Percentiles rank a stretch among this genome's conserved stretches.
Conservation (phyloP, 2,797 vertebrate species). For the Aselliscus stoliczkanus region DNA sequence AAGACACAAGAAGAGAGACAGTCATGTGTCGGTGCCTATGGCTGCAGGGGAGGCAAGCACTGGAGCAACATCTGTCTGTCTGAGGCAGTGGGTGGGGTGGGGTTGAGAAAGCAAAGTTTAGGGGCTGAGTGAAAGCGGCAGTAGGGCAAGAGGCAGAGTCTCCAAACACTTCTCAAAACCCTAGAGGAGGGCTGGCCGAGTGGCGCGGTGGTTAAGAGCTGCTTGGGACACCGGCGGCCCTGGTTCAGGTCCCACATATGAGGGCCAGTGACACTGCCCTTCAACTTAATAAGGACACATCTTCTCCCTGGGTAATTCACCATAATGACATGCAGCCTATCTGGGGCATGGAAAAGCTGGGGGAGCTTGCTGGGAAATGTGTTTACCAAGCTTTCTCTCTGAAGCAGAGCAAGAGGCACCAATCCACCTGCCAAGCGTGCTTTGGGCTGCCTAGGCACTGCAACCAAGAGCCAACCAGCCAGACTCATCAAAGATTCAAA, state of each 20-base stretch:
- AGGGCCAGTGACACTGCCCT: too few relatives aligned
- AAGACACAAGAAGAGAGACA: slow-evolving; percentile 67
- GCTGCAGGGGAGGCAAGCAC: slow-evolving; percentile 40
- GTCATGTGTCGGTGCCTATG: slow-evolving; percentile 13
- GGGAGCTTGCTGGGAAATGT: neutral
- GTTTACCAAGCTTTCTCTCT: neutral
- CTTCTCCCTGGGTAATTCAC: neutral
- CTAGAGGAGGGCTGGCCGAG: too few relatives aligned
- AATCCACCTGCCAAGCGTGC: slow-evolving; percentile 3
- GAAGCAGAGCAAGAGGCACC: neutral
- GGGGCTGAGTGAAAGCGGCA: slow-evolving; percentile 18
- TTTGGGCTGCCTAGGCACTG: neutral
- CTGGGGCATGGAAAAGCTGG: neutral
- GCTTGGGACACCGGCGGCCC: too few relatives aligned
- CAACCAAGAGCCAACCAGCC: neutral
- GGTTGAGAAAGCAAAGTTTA: neutral
- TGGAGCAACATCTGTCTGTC: neutral
- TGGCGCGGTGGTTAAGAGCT: too few relatives aligned
- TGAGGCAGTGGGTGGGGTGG: neutral
- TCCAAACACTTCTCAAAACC: neutral
- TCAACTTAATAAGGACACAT: neutral
- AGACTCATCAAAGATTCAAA: slow-evolving; percentile 7
- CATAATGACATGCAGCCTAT: neutral
- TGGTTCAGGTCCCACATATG: too few relatives aligned
- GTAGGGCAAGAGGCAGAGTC: neutral